These are phyloP conservation scores for Lycia hirtaria DNA, from an alignment of 2,888 invertebrate species.

Conservation along the genomic window DNA sequence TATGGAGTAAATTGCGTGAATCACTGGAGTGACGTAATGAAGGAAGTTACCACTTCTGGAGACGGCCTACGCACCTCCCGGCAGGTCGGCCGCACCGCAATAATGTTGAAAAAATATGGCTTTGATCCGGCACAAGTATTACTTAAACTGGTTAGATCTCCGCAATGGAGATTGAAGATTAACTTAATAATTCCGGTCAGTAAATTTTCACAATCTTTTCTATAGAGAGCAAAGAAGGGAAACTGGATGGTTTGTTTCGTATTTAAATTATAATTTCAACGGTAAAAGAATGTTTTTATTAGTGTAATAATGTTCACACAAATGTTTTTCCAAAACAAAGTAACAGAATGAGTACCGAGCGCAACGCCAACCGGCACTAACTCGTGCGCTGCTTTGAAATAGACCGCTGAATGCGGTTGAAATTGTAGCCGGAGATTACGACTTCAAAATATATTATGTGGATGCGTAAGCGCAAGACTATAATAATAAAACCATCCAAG, in stretches of 20 bases:
- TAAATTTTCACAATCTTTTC: constrained; percentile 48
- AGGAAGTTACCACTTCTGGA: constrained; percentile 79
- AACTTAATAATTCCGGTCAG: constrained; percentile 54
- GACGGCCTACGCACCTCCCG: constrained; percentile 70
- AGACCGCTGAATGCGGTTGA: too few species aligned
- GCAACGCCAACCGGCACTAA: too few species aligned
- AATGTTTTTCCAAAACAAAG: too few species aligned
- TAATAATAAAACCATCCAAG: too few species aligned
- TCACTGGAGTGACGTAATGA: constrained; percentile 78
- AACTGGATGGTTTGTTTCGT: constrained; percentile 32
- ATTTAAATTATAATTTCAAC: constrained; percentile 32
- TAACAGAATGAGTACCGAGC: too few species aligned
- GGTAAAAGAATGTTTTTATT: constrained; percentile 22
- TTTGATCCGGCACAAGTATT: constrained; percentile 59
- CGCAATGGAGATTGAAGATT: constrained; percentile 52
- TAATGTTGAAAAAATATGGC: constrained; percentile 63
- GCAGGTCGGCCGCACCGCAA: constrained; percentile 57
- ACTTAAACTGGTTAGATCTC: constrained; percentile 57
- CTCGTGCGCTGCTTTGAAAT: too few species aligned
- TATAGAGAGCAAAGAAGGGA: constrained; percentile 32
- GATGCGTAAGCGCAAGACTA: too few species aligned
- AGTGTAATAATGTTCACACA: not conserved
- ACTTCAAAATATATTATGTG: too few species aligned
- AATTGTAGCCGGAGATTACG: too few species aligned
- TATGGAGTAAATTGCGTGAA: constrained; percentile 67